Evolutionary conservation across 2,888 invertebrate species (phyloP), one percentile per base, ranked within the genome.

Genomic region (Brachyptera putata): DNA sequence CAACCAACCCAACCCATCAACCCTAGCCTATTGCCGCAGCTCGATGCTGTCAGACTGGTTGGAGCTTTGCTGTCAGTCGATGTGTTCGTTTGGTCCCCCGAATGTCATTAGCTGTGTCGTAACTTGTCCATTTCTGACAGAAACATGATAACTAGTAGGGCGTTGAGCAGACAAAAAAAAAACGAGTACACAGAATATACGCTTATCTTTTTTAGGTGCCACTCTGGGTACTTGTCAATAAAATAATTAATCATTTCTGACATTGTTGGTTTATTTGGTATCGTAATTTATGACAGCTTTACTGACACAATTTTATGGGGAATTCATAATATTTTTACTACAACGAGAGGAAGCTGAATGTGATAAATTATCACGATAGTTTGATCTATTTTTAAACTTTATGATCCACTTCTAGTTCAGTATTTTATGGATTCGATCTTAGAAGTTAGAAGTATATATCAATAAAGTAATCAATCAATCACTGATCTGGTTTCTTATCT

Each of bases 71-170:
- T 50, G 58, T 50, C 58, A 58, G 37, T 58, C 37, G 41, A 41
- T 34, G 56, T 56, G 58, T 58, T 43, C 16, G 53, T n/a, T 26
- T 24, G 41, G 25, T 26, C 16, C n/a, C n/a, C 49, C 26, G 34
- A 30, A 53, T 61, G 60, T 60, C 63, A 63, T 62, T 62, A 62
- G 60, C 57, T 22, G 43, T 66, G 67, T 67, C 67, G 62, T 64
- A 63, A 69, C 67, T 67, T 68, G 70, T 69, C 70, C 69, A 70
- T 71, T 72, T 72, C 70, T 70, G 70, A 70, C 71, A 70, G 69
- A 67, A 68, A 60, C 60, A 63, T 58, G 63, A 63, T 63, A 61
- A 60, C 63, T 63, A 60, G 43, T 53, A 43, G 56, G 39, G 26
- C 26, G 39, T 11, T 37, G 53, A 53, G 37, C 43, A 41, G 25